These are phyloP conservation scores for Cariama cristata DNA, from an alignment of 2,113 vertebrate genomes.

Conservation along the genomic window DNA sequence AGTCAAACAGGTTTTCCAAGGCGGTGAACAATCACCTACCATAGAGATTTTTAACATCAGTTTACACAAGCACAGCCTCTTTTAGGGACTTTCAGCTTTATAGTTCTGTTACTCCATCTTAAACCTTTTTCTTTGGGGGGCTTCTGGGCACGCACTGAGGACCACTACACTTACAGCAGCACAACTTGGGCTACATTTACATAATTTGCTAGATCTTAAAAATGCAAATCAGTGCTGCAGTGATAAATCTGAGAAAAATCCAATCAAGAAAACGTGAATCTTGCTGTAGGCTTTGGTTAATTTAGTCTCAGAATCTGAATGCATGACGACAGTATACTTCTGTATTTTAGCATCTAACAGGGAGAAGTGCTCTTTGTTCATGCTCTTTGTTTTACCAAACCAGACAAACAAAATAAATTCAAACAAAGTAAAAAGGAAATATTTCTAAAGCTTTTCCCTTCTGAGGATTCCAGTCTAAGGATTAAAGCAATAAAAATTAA, in stretches of 20 bases:
- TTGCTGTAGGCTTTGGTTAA: background rate
- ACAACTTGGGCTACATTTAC: background rate
- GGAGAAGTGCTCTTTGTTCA: background rate
- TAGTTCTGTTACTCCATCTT: background rate
- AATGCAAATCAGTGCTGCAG: background rate
- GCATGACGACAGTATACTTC: background rate
- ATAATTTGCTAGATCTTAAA: background rate
- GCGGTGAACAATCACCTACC: no score
- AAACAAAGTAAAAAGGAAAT: background rate
- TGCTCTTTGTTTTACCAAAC: background rate
- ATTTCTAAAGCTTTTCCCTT: background rate
- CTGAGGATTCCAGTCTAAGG: background rate
- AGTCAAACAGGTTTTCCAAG: background rate
- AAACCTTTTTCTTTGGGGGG: background rate
- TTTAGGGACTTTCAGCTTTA: background rate
- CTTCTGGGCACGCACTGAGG: accelerated
- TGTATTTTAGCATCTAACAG: background rate
- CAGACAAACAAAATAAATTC: background rate
- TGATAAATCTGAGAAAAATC: background rate
- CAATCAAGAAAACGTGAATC: background rate
- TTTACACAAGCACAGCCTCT: background rate
- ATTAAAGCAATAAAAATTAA: background rate
- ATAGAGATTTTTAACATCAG: background rate
- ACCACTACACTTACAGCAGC: background rate
- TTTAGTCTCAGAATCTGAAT: background rate